phyloP scores from a whole-genome alignment of 2,888 invertebrate genomes.

The Penaeus monodon region DNA sequence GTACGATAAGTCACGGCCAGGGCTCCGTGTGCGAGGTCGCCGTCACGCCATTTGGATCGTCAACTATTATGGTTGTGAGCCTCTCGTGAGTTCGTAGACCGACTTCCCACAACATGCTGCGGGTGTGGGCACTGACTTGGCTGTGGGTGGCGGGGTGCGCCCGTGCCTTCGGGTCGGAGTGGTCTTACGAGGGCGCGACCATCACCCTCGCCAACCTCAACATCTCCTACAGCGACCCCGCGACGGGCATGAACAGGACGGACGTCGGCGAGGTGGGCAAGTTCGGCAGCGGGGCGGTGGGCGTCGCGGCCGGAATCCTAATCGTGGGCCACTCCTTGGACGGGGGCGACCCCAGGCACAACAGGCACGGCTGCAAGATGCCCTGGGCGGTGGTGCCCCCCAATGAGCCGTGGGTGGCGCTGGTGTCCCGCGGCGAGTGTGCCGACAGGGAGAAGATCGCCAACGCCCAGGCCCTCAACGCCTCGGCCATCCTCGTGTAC shows the following conservation, averaged over 20 bases:
- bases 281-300: slow-evolving; percentile 27
- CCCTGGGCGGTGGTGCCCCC: slow-evolving; percentile 18
- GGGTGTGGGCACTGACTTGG: slow-evolving; percentile 30
- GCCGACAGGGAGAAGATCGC: slow-evolving; percentile 34
- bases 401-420: slow-evolving; percentile 36
- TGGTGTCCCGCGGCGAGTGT: slow-evolving; percentile 34
- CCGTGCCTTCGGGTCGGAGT: slow-evolving; percentile 11
- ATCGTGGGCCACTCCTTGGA: slow-evolving; percentile 14
- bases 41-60: neutral
- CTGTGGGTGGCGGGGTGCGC: slow-evolving; percentile 23
- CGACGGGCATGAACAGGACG: neutral
- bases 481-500: slow-evolving; percentile 32
- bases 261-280: slow-evolving; percentile 22
- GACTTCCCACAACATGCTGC: neutral
- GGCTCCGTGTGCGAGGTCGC: too few relatives aligned
- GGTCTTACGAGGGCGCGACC: slow-evolving; percentile 48
- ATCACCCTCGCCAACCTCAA: slow-evolving; percentile 47
- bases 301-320: neutral
- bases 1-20: too few relatives aligned
- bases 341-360: neutral
- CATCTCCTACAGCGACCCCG: slow-evolving; percentile 34
- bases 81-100: neutral
- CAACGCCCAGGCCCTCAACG: slow-evolving; percentile 33
- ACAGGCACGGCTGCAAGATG: slow-evolving; percentile 10
- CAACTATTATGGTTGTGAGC: neutral